Evolutionary conservation across 2,888 invertebrate species (phyloP), one percentile per base, ranked within the genome.

Genomic region (Scaptomyza reducta): DNA sequence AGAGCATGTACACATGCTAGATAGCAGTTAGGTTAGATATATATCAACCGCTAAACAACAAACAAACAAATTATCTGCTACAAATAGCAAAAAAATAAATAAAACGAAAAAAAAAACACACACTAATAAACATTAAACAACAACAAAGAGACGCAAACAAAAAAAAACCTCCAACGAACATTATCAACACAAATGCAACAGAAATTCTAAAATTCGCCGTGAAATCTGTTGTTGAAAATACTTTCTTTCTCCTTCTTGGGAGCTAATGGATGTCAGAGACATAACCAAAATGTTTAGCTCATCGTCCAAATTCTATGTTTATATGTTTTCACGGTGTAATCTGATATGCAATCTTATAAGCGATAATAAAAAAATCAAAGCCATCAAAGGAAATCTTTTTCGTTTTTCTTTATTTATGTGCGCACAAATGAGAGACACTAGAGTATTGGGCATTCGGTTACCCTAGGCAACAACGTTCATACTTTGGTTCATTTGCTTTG

Each of bases 1-100:
- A 96, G 93, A 77, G 90, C 11, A 84, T 88, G 42, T 91, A 89
- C 63, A 71, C 61, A 22, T 66, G 72, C 41, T 75, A 53, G 35
- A 7, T 11, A 10, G 16, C 25, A 25, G 11, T n/a, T 27, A 16
- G 6, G 10, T 27, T 3, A 9, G 10, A 10, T 31, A 29, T 7
- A 6, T 40, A 2, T 35, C 11, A 31, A 22, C 13, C 14, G 14
- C 38, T 14, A 35, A 35, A 29, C 1, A 44, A n/a, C 31, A 31
- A 31, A 10, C 44, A 49, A 55, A 55, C 2, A 13, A 38, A 38
- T 4, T 5, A 31, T 31, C 11, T 27, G 27, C 33, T 13, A 33
- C 18, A 27, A 4, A 42, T 10, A 47, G 22, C 16, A 59, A 47
- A 7, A 35, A n/a, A 35, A 35, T n/a, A 38, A 5, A 1, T n/a